A percentile compares a stretch with the other conserved stretches of the same genome.
phyloP scores from a whole-genome alignment of 1,140 invertebrate species.

The Lamellibrachia luymesi region DNA sequence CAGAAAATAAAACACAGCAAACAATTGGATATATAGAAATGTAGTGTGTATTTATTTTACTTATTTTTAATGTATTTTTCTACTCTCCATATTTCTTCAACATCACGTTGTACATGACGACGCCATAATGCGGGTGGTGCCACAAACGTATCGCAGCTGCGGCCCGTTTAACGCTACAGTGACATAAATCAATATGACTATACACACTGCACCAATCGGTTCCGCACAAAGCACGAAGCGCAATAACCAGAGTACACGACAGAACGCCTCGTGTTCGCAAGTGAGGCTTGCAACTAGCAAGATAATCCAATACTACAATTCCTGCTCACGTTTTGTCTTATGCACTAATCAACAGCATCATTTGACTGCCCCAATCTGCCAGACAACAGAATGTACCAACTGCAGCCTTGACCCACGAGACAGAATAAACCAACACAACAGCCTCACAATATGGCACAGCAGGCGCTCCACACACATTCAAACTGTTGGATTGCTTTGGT shows the following conservation, averaged over 20 bases:
- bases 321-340: neutral
- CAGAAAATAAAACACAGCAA: neutral
- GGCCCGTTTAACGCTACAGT: neutral
- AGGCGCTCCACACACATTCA: neutral
- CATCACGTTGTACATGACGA: neutral
- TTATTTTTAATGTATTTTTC: constrained; percentile 6
- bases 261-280: neutral
- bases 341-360: neutral
- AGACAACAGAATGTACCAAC: neutral
- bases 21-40: neutral
- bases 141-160: neutral
- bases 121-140: neutral
- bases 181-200: neutral
- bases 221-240: neutral
- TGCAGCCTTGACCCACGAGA: neutral
- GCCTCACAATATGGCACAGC: neutral
- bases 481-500: neutral
- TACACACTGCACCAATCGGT: neutral
- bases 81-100: neutral
- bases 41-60: constrained; percentile 5
- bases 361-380: neutral
- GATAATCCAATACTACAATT: neutral
- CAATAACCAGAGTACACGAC: neutral
- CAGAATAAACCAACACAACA: neutral
- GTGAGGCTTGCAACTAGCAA: neutral